phyloP scores from a whole-genome alignment of 2,113 vertebrate genomes.

The Enhydra lutris region DNA sequence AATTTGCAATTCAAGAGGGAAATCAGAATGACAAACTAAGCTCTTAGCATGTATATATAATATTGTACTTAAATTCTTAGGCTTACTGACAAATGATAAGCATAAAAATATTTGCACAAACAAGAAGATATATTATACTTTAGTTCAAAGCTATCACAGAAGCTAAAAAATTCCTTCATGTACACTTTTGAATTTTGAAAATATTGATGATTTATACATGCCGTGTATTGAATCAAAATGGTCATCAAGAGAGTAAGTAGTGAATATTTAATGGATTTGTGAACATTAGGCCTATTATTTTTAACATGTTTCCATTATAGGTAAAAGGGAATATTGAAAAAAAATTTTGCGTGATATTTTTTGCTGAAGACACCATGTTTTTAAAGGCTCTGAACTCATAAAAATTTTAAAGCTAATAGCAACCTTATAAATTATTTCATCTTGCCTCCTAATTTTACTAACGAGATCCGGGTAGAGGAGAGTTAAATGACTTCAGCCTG shows the following conservation, averaged over 20 bases:
- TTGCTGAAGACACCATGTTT: constrained; percentile 64
- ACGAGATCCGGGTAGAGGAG: constrained; percentile 38
- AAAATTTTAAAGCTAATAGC: constrained; percentile 65
- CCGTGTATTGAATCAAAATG: constrained; percentile 43
- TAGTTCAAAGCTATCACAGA: constrained; percentile 10
- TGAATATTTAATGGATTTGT: constrained; percentile 75
- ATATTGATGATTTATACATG: constrained; percentile 50
- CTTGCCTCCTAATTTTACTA: constrained; percentile 59
- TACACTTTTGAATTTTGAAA: constrained; percentile 42
- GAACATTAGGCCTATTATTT: constrained; percentile 69
- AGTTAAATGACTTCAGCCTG: not conserved
- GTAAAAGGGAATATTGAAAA: constrained; percentile 65
- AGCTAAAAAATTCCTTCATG: constrained; percentile 43
- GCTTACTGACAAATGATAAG: constrained; percentile 1
- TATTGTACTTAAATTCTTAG: not conserved
- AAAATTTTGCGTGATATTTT: constrained; percentile 31
- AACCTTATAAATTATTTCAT: constrained; percentile 67
- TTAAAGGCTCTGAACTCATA: constrained; percentile 54
- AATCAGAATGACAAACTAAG: constrained; percentile 35
- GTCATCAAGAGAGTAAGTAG: constrained; percentile 53
- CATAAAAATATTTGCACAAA: not conserved
- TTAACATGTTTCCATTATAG: constrained; percentile 72
- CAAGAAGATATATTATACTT: constrained; percentile 9
- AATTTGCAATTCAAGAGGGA: constrained; percentile 40
- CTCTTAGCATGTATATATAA: not conserved